Percentiles rank a stretch among this genome's conserved stretches.
phyloP scores from a whole-genome alignment of 2,888 invertebrate species.

The Pyrrhosoma nymphula region DNA sequence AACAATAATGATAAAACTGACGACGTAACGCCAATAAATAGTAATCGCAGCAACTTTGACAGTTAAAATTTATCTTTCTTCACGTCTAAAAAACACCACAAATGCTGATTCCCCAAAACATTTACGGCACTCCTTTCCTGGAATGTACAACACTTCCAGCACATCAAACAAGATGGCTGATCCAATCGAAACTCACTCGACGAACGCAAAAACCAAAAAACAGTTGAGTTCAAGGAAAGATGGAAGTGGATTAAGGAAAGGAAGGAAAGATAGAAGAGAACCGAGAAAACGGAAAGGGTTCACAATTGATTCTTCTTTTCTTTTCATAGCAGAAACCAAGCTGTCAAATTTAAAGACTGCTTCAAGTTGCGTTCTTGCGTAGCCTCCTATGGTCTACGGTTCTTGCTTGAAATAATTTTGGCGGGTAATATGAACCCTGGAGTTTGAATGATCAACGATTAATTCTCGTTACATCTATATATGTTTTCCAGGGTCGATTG shows the following conservation, averaged over 20 bases:
- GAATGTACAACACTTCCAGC: constrained; percentile 13
- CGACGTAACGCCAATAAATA: background rate
- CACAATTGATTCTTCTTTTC: too few species aligned
- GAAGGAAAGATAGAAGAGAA: too few species aligned
- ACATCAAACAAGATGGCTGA: constrained; percentile 56
- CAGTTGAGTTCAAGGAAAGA: background rate
- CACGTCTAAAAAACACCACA: background rate
- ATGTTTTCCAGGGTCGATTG: too few species aligned
- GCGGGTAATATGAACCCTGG: background rate
- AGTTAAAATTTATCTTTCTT: background rate
- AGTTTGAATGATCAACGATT: too few species aligned
- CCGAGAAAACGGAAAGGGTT: too few species aligned
- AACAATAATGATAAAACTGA: background rate
- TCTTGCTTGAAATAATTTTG: background rate
- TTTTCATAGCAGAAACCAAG: too few species aligned
- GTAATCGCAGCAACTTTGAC: background rate
- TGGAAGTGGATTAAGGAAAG: too few species aligned
- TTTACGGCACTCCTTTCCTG: background rate
- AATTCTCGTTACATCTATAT: too few species aligned
- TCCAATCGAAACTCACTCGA: constrained; percentile 1
- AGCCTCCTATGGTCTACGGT: background rate
- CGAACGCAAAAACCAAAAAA: background rate
- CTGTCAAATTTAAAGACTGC: too few species aligned
- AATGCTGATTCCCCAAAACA: background rate
- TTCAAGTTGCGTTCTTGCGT: background rate